Conservation (phyloP, 2,113 vertebrate genomes). For the rabbit (Oryctolagus cuniculus) region mOryCun1.1 NC_091440.1:118833501-118834000, state of each 20-base stretch:
- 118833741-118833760: conserved; percentile 94
- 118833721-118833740: neutral
- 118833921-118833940: conserved; percentile 4
- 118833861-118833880: neutral
- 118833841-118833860: conserved; percentile 56
- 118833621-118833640: neutral
- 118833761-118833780: conserved; percentile 99
- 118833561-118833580: neutral
- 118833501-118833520: neutral
- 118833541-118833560: neutral
- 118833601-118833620: neutral
- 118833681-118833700: neutral
- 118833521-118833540: neutral
- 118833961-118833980: neutral
- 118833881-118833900: neutral
- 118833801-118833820: conserved; percentile 96
- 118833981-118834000: no score
- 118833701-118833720: conserved; percentile 16
- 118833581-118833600: neutral
- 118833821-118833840: conserved; percentile 92
- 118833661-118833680: neutral
- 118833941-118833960: neutral
- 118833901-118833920: neutral
- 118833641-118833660: neutral
- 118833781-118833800: conserved; percentile 96